Base-by-base conservation (phyloP, 1,140 invertebrate genomes). In the Lasaia peninsularis region DNA sequence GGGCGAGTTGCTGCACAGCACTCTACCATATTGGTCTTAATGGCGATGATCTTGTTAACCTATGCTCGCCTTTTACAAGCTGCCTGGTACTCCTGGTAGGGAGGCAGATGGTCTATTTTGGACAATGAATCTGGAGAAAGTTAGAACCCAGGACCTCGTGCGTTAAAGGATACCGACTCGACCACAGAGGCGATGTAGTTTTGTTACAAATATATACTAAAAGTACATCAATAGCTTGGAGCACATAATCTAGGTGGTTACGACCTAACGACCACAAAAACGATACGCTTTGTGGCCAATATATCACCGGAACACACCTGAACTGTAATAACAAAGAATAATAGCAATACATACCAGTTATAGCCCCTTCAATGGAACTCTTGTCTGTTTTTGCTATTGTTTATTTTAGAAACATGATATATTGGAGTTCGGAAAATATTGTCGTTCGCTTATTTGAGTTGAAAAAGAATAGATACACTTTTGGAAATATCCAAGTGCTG, bases 301-400 rank as follows among this genome's bases (percentile, higher is more conserved):
- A 76, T 73, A 76, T 79, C 76, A 76, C 69, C 10, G 60, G 60
- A 70, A 51, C 67, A 74, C 76, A 79, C 76, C 76, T 79, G 76
- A 70, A 79, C 76, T 62, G 74, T 75, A 75, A 79, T 79, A 79
- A 79, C 72, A 55, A 56, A 63, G 57, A 62, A 54, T 48, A 61
- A 58, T 59, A 73, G 72, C 74, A 69, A 69, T 55, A 53, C 69
- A 67, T 60, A 63, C 33, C 67, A 55, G 24, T 79, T 79, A 76
- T 77, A 56, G 73, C 63, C 62, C 64, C 70, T 76, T 79, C 72
- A 76, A 44, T 44, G 16, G 16, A 44, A 44, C 37, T 37, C 34
- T 37, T 37, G 34, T 44, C 16, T 44, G 37, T 44, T 44, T 20
- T 44, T 44, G 37, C 16, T 44, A 18, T 44, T 44, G 37, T 44